Percentiles rank a stretch among this genome's conserved stretches.
These are phyloP conservation scores for Lepeophtheirus salmonis DNA, from an alignment of 1,140 invertebrate genomes.

Conservation along the genomic window DNA sequence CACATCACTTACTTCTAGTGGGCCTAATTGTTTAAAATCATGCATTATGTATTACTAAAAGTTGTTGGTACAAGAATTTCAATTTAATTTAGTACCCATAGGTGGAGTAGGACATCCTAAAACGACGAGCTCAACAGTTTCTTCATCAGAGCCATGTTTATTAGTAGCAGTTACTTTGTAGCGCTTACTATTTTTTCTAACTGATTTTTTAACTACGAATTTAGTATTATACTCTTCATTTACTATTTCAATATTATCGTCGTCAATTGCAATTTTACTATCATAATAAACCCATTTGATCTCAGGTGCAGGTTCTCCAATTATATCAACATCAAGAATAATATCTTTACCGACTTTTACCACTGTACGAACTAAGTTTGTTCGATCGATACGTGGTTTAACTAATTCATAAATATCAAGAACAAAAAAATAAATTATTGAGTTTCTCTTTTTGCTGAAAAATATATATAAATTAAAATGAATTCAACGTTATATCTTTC, in stretches of 20 bases:
- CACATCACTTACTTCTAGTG: slow-evolving; percentile 75
- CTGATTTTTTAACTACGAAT: slow-evolving; percentile 59
- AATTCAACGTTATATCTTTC: no score
- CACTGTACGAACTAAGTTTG: slow-evolving; percentile 71
- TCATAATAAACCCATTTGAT: slow-evolving; percentile 62
- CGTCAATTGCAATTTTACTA: slow-evolving; percentile 32
- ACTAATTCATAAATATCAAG: no score
- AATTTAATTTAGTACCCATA: not conserved
- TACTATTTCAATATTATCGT: slow-evolving; percentile 55
- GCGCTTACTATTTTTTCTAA: slow-evolving; percentile 61
- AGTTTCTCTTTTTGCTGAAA: no score
- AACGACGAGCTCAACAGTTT: slow-evolving; percentile 76
- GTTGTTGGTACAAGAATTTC: not conserved
- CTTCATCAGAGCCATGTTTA: slow-evolving; percentile 76
- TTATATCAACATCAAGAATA: slow-evolving; percentile 78
- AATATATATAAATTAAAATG: no score
- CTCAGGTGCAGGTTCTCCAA: slow-evolving; percentile 79
- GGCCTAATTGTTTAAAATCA: slow-evolving; percentile 36
- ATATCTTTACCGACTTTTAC: slow-evolving; percentile 78
- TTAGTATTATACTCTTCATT: slow-evolving; percentile 87
- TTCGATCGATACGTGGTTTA: slow-evolving; percentile 88
- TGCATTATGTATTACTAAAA: slow-evolving; percentile 27
- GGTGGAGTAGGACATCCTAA: slow-evolving; percentile 35
- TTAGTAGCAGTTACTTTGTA: slow-evolving; percentile 83
- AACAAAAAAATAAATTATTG: no score